Evolutionary conservation across 2,888 invertebrate species (phyloP), one percentile per base, ranked within the genome.

Genomic region (Embidobia sp.): DNA sequence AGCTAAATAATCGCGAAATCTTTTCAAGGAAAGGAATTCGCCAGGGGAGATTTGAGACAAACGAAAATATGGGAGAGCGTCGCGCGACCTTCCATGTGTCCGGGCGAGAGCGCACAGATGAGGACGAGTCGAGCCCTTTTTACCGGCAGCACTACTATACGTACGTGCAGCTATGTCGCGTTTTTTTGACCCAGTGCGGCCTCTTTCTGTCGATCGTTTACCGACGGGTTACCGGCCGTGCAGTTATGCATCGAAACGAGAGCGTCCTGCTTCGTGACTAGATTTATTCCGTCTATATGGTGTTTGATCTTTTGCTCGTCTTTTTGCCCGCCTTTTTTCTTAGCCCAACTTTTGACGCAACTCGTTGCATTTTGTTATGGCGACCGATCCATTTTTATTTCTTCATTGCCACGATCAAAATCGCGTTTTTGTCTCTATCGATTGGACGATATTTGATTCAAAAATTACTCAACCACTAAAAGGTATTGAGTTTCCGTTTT

Each of bases 141-240:
- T 75, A 69, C 61, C 75, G 63, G 63, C 75, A 37, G 61, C 19
- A 75, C 63, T 51, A 35, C 31, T 35, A 27, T 31, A 69, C 51
- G 59, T 51, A 67, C 59, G 69, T 63, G 69, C 61, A 63, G 48
- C 61, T 61, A 67, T 69, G 69, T 27, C 55, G 48, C 63, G 15
- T 76, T 76, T 76, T 74, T 75, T 75, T 49, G 63, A 63, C 55
- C 55, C 63, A 49, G 46, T 59, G 59, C 63, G 57, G 69, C 57
- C 63, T 69, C 75, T 69, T 76, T 69, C 75, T 57, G 75, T 76
- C 75, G 75, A 76, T 69, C 75, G 57, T 49, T 76, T 76, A 76
- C 75, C 75, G 69, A 76, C 75, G 57, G 35, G 42, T 76, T 75
- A 75, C 75, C 75, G 63, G 75, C 67, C 67, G 75, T 67, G 67